phyloP scores from a whole-genome alignment of 2,113 vertebrate genomes.

The Arothron firmamentum region DNA sequence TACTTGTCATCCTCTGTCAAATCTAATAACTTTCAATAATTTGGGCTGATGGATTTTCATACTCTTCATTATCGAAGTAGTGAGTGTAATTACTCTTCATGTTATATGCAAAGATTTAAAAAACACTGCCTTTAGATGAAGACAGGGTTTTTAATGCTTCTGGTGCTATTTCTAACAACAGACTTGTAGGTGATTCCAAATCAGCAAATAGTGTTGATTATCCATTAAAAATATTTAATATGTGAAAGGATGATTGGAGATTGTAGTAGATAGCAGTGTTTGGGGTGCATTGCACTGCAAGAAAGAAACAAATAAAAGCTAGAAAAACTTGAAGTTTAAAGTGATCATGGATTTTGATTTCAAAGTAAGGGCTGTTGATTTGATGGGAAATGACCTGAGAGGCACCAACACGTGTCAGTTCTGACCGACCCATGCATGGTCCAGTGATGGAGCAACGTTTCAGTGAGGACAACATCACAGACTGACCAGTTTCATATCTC shows the following conservation, averaged over 20 bases:
- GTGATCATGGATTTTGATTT: background rate
- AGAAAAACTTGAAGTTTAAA: background rate
- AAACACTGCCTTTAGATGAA: slow-evolving; percentile 84
- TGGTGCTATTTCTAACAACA: slow-evolving; percentile 17
- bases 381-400: too few species aligned
- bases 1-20: slow-evolving; percentile 99
- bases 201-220: too few species aligned
- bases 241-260: slow-evolving; percentile 15
- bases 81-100: slow-evolving; percentile 99
- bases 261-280: slow-evolving; percentile 3
- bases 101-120: slow-evolving; percentile 98
- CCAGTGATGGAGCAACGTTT: too few species aligned
- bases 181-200: slow-evolving; percentile 27
- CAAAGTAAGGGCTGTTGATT: too few species aligned
- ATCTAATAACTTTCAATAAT: slow-evolving; percentile 99
- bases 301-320: slow-evolving; percentile 9
- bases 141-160: slow-evolving; percentile 57
- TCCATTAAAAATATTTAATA: background rate
- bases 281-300: background rate
- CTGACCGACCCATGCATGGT: too few species aligned
- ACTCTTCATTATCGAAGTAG: slow-evolving; percentile 99
- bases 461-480: too few species aligned
- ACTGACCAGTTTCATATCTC: too few species aligned
- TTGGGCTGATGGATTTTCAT: slow-evolving; percentile 99
- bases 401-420: too few species aligned